Conservation (phyloP, 2,797 vertebrate genomes). For the Carcharodon carcharias region DNA sequence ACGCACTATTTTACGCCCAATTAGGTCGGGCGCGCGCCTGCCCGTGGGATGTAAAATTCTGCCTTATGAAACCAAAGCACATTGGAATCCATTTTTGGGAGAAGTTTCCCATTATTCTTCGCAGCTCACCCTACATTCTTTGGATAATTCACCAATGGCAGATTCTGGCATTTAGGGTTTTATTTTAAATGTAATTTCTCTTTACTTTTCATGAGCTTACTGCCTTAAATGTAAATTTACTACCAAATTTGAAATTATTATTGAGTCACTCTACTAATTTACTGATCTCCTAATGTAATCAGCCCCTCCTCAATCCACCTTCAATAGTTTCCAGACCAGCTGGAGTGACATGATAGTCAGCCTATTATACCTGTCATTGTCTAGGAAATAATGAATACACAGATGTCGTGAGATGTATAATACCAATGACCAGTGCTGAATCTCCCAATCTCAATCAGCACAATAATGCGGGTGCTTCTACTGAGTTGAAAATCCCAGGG, state of each 20-base stretch:
- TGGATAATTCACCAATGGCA: not conserved
- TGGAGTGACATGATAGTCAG: not conserved
- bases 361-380: not conserved
- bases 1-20: too few relatives aligned
- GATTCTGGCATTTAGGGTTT: not conserved
- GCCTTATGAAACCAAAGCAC: not conserved
- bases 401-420: too few relatives aligned
- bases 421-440: too few relatives aligned
- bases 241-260: not conserved
- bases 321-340: not conserved
- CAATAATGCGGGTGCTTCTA: not conserved
- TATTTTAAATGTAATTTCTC: not conserved
- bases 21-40: too few relatives aligned
- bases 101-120: not conserved
- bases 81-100: not conserved
- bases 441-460: not conserved
- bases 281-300: not conserved
- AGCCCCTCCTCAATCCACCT: not conserved
- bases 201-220: not conserved
- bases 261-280: not conserved
- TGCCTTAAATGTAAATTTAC: not conserved
- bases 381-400: too few relatives aligned
- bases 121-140: not conserved
- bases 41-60: too few relatives aligned
- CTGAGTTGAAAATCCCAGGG: not conserved